These are phyloP conservation scores for Microcebus jonahi DNA, from an alignment of 2,113 vertebrate species.

Conservation along the genomic window DNA sequence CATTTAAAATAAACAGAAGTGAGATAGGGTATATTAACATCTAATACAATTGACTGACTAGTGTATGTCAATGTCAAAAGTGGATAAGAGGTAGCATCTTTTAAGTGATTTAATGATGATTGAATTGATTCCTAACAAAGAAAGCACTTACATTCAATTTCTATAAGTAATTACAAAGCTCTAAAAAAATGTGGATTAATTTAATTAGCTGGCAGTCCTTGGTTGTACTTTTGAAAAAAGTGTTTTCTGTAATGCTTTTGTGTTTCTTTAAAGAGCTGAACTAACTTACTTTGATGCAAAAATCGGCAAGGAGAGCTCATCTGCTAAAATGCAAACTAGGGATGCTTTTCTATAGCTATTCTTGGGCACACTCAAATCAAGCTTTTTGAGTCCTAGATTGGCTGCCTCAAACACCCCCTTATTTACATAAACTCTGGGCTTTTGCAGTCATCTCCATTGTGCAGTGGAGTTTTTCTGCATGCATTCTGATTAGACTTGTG, in stretches of 20 bases:
- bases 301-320: constrained; percentile 43
- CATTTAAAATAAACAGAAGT: not conserved
- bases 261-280: constrained; percentile 49
- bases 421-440: constrained; percentile 66
- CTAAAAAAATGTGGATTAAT: constrained; percentile 34
- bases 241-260: constrained; percentile 26
- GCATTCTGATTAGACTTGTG: constrained; percentile 60
- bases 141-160: not conserved
- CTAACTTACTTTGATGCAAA: constrained; percentile 47
- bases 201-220: constrained; percentile 45
- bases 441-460: constrained; percentile 43
- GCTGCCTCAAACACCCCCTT: constrained; percentile 29
- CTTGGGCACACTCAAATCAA: constrained; percentile 58
- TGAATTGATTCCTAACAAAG: constrained; percentile 35
- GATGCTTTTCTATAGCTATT: constrained; percentile 62
- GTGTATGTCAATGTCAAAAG: not conserved
- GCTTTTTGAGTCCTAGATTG: constrained; percentile 54
- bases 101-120: constrained; percentile 1
- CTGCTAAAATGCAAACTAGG: constrained; percentile 60
- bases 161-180: not conserved
- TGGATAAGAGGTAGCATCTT: not conserved
- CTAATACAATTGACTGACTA: not conserved
- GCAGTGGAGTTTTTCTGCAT: not conserved
- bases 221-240: not conserved
- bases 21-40: not conserved